Conservation (phyloP, 2,888 invertebrate species). For the Galerucella pusilla region DNA sequence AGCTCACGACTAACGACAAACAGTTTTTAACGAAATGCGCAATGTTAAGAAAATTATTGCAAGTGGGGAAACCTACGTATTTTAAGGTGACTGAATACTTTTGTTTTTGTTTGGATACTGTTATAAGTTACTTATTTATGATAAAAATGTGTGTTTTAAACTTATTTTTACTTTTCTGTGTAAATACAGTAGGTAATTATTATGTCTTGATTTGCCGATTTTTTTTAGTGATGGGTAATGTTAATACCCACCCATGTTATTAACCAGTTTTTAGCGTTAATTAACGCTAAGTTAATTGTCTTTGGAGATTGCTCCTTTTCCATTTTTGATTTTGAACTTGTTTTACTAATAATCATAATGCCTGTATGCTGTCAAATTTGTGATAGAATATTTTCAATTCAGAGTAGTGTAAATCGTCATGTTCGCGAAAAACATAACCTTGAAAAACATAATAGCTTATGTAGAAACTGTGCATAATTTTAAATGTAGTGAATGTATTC, state of each 20-base stretch:
- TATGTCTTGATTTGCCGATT: neutral
- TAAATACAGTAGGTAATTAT: neutral
- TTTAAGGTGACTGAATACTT: constrained; percentile 34
- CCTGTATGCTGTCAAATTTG: too few relatives aligned
- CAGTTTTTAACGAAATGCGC: constrained; percentile 40
- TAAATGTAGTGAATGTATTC: constrained; percentile 1
- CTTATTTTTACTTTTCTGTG: constrained; percentile 6
- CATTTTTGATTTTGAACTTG: too few relatives aligned
- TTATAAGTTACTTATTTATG: constrained; percentile 30
- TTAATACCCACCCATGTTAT: too few relatives aligned
- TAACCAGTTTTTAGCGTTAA: too few relatives aligned
- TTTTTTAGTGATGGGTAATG: neutral
- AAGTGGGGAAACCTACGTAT: constrained; percentile 43
- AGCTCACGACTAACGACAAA: constrained; percentile 33
- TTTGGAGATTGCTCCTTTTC: too few relatives aligned
- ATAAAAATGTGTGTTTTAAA: neutral
- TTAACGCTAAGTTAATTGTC: too few relatives aligned
- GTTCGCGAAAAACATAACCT: constrained; percentile 4
- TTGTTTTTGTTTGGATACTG: constrained; percentile 36
- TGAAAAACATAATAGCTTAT: constrained; percentile 2
- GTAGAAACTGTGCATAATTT: neutral
- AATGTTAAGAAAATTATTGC: constrained; percentile 38
- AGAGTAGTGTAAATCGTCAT: constrained; percentile 3
- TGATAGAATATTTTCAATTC: too few relatives aligned
- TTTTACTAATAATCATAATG: too few relatives aligned